Evolutionary conservation across 2,113 vertebrate species (phyloP).

Genomic region (Phoxinus phoxinus): DNA sequence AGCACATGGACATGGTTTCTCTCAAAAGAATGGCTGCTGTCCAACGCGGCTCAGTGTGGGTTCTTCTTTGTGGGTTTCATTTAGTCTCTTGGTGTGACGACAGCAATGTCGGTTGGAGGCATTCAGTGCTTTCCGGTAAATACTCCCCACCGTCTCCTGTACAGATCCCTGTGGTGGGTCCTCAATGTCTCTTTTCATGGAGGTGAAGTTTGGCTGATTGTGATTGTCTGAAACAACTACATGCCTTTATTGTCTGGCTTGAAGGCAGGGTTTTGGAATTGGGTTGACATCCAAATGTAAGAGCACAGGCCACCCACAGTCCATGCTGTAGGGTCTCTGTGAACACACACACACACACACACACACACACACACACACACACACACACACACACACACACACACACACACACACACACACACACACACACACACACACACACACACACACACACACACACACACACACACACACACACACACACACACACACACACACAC

Average conservation of each 20-base stretch:
- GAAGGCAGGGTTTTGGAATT: constrained; percentile 54
- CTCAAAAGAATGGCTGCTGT: constrained; percentile 14
- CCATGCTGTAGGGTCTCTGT: constrained; percentile 53
- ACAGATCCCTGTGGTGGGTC: constrained; percentile 62
- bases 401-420: background rate
- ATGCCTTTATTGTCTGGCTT: constrained; percentile 71
- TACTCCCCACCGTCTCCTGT: constrained; percentile 56
- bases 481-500: background rate
- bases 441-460: background rate
- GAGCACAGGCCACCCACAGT: constrained; percentile 74
- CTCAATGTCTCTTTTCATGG: constrained; percentile 56
- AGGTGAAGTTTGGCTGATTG: constrained; percentile 65
- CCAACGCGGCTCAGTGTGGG: constrained; percentile 19
- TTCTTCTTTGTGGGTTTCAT: constrained; percentile 35
- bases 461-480: background rate
- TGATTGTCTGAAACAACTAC: constrained; percentile 67
- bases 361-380: background rate
- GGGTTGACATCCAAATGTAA: constrained; percentile 68
- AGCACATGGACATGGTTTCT: constrained; percentile 32
- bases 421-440: background rate
- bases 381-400: background rate
- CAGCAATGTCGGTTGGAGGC: constrained; percentile 49
- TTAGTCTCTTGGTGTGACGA: constrained; percentile 50
- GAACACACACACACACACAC: background rate
- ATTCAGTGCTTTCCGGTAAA: constrained; percentile 48